Base-by-base conservation (phyloP, 2,113 vertebrate species). In the Dicentrarchus labrax region DNA sequence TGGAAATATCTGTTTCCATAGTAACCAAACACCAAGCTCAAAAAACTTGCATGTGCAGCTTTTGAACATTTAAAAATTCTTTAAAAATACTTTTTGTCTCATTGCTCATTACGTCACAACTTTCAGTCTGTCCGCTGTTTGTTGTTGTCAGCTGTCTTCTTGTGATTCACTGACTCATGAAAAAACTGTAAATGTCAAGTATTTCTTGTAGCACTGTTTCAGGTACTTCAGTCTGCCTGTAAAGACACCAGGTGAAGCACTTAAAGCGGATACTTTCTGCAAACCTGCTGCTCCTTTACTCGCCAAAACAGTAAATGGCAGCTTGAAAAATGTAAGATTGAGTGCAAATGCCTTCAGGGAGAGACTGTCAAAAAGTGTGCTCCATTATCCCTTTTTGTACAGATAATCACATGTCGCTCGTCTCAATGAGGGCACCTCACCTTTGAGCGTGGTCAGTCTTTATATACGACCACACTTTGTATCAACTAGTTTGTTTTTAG, bases 111-210 rank as follows among this genome's bases (percentile, higher is more conserved):
- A 2, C n/a, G 4, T 80, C 66, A 66, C 39, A 10, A 1, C 10
- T 60, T 54, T 70, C 50, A 16, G n/a, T 36, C 59, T 50, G 30
- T 13, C 50, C 4, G 41, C 21, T 45, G 36, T 56, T 64, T 69
- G 15, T 36, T 47, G 43, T 17, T 72, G 41, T 64, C 65, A 59
- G 70, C 64, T 53, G 47, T 64, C 50, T 48, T 8, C 8, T 0
- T 21, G 64, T 60, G 53, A 73, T 12, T 76, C 72, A 80, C 19
- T 66, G 61, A 77, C 43, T 76, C 69, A 38, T 17, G 24, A 8
- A 2, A 17, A 86, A 66, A 21, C 56, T 17, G 39, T 24, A 47
- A 72, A 82, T 75, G 81, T 76, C 73, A 82, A 82, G 70, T 22
- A 75, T 72, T 57, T 56, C 39, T 60, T 9, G 17, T 0, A 57